These are phyloP conservation scores for Bradypus variegatus DNA, from an alignment of 2,797 vertebrate species.

Conservation along the genomic window DNA sequence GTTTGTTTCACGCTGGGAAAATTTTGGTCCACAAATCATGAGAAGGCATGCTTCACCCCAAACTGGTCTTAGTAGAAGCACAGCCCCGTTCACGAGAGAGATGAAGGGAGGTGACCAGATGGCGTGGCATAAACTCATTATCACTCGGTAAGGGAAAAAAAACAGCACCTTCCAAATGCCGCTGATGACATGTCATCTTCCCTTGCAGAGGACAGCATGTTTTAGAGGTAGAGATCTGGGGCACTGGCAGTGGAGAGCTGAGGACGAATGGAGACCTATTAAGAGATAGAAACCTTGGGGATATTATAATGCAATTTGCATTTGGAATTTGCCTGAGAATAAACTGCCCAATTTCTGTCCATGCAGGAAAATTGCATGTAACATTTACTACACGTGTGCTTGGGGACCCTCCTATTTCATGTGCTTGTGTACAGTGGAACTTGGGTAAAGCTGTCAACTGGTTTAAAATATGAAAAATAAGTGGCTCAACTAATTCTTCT, in stretches of 20 bases:
- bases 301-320: background rate
- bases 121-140: rapidly evolving
- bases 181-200: background rate
- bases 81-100: rapidly evolving
- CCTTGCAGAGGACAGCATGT: background rate
- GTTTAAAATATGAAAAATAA: background rate
- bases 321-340: slow-evolving; percentile 2
- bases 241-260: background rate
- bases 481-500: background rate
- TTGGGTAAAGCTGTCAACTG: rapidly evolving
- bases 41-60: background rate
- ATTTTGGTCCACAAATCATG: background rate
- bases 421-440: rapidly evolving
- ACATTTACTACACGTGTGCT: background rate
- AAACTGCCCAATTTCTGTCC: background rate
- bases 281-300: background rate
- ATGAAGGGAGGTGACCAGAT: rapidly evolving
- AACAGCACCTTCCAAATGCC: no score
- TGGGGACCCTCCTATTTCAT: rapidly evolving
- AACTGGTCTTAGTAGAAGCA: rapidly evolving
- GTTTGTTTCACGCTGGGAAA: background rate
- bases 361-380: background rate
- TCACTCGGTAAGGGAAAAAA: background rate
- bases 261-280: background rate
- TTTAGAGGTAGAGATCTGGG: background rate